Conservation (phyloP, 1,140 invertebrate genomes). For the Macrotrachela quadricornifera region DNA sequence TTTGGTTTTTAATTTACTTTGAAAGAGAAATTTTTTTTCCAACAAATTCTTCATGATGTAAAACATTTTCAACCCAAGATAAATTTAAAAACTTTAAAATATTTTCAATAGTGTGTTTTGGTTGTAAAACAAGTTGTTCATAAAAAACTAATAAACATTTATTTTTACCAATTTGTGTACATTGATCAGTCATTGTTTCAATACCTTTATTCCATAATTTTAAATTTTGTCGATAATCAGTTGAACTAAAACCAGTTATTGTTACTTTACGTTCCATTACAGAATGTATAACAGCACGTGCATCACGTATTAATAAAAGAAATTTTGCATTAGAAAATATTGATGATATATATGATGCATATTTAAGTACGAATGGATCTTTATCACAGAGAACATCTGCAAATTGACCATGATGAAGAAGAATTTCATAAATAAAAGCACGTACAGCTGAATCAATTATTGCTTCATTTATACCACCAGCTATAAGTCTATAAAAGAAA, state of each 20-base stretch:
- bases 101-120: slow-evolving; percentile 61
- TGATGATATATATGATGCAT: not conserved
- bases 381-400: not conserved
- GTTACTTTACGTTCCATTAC: slow-evolving; percentile 47
- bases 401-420: not conserved
- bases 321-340: slow-evolving; percentile 5
- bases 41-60: slow-evolving; percentile 89
- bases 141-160: slow-evolving; percentile 77
- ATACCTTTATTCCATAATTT: slow-evolving; percentile 88
- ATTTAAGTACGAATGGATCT: not conserved
- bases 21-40: slow-evolving; percentile 66
- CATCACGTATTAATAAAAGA: not conserved
- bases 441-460: not conserved
- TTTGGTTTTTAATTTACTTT: slow-evolving; percentile 46
- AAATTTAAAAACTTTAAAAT: slow-evolving; percentile 74
- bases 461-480: not conserved
- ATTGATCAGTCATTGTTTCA: slow-evolving; percentile 77
- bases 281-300: not conserved
- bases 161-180: slow-evolving; percentile 53
- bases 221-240: slow-evolving; percentile 72
- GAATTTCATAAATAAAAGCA: not conserved
- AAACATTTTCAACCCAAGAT: slow-evolving; percentile 78
- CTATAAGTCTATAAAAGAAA: not conserved
- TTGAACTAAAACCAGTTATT: slow-evolving; percentile 86
- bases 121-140: slow-evolving; percentile 85